A percentile compares a stretch with the other conserved stretches of the same genome.
Evolutionary conservation across 64 coral and sea anemone genomes (phyloP).

Genomic region (Acropora yongei): DNA sequence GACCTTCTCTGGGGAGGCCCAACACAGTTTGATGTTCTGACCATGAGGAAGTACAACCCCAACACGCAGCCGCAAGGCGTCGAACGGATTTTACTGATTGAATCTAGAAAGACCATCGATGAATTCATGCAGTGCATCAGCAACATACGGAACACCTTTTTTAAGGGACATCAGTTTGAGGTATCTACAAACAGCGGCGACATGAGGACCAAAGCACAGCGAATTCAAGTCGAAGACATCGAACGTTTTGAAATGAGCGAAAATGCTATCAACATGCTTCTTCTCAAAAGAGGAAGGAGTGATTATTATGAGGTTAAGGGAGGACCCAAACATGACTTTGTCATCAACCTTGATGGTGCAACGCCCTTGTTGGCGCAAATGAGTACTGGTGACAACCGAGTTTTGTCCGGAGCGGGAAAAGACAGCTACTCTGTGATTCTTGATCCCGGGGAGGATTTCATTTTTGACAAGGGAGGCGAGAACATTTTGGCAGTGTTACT

Average conservation of each 20-base stretch:
- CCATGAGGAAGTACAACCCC: slow-evolving; percentile 28
- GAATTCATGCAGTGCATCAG: slow-evolving; percentile 1
- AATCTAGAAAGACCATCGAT: not conserved
- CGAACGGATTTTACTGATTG: slow-evolving; percentile 19
- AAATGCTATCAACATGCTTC: slow-evolving; percentile 23
- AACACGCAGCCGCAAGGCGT: not conserved
- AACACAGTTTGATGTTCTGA: slow-evolving; percentile 40
- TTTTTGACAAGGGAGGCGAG: slow-evolving; percentile 48
- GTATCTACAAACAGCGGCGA: not conserved
- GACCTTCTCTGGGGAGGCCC: slow-evolving; percentile 9
- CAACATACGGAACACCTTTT: not conserved
- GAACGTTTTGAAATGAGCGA: slow-evolving; percentile 44
- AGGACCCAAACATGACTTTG: slow-evolving; percentile 45
- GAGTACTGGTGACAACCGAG: slow-evolving; percentile 29
- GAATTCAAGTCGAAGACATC: slow-evolving; percentile 10
- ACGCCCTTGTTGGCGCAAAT: slow-evolving; percentile 16
- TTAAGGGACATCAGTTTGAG: not conserved
- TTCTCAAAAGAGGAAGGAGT: not conserved
- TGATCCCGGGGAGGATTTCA: slow-evolving; percentile 17
- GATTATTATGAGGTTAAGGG: slow-evolving; percentile 3
- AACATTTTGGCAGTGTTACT: slow-evolving; percentile 42
- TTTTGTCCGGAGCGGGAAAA: slow-evolving; percentile 15
- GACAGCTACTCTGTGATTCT: slow-evolving; percentile 45
- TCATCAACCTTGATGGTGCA: slow-evolving; percentile 18
- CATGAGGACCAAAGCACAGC: slow-evolving; percentile 16